Base-by-base conservation (phyloP, 2,888 invertebrate species). In the Notocelia uddmanniana region DNA sequence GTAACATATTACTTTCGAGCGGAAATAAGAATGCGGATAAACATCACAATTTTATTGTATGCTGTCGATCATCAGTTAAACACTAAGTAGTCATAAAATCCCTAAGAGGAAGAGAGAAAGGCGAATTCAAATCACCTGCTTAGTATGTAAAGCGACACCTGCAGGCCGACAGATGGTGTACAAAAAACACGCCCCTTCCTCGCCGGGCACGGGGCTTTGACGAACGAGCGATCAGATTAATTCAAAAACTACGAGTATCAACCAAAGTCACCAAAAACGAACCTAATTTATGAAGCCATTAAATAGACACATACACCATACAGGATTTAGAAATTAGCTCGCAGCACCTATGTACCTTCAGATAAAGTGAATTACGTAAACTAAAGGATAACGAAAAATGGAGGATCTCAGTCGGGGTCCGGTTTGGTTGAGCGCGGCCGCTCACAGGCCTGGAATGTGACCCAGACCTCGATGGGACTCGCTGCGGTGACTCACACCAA, bases 71-170 rank as follows among this genome's bases (percentile, higher is more conserved):
- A 55, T 34, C 45, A 59, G 59, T 54, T 60, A 45, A 23, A 21
- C 48, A 48, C 48, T 54, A 50, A 52, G 60, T 55, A 41, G 31
- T 67, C 34, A 68, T 60, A 71, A 71, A 64, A 73, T 60, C 60
- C 70, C 19, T 63, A 73, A 75, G 63, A 73, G 57, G 60, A 74
- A 81, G 77, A 78, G 79, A 84, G 83, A 83, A 85, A 85, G 84
- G 85, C 85, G 84, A 87, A 87, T 89, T 85, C 79, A 88, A 89
- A 89, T 88, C 92, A 93, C 92, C 92, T 93, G 93, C 88, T 92
- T 88, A 85, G 81, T 88, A 89, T 90, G 89, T 88, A 89, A 87
- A 87, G 80, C 82, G 84, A 87, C 93, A 93, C 93, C 92, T 93
- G 93, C 90, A 77, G 73, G 23, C 77, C 88, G 87, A 85, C 93